A percentile compares a stretch with the other conserved stretches of the same genome.
Conservation (phyloP, 2,797 vertebrate species). For the Choloepus didactylus region DNA sequence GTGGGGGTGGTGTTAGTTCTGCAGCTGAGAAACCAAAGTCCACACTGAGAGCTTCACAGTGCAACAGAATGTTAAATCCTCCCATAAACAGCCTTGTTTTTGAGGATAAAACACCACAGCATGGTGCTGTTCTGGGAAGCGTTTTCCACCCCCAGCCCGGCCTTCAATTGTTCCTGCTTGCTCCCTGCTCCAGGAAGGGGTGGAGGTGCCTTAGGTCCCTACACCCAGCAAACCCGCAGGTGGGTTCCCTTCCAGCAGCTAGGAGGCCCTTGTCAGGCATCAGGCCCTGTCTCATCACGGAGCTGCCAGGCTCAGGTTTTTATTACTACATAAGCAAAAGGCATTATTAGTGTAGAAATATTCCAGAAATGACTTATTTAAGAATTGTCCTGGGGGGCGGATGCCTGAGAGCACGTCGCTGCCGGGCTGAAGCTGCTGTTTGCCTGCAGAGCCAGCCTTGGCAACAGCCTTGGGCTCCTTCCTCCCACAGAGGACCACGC, state of each 20-base stretch:
- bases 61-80: not conserved
- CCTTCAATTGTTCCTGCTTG: conserved; percentile 59
- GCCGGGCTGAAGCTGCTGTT: not conserved
- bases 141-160: conserved; percentile 9
- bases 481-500: not conserved
- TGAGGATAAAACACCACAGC: conserved; percentile 22
- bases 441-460: not conserved
- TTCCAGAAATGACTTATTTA: conserved; percentile 62
- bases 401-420: not conserved
- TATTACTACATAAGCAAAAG: conserved; percentile 71
- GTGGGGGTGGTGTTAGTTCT: not conserved
- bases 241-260: conserved; percentile 68
- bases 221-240: not conserved
- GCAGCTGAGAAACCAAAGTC: not conserved
- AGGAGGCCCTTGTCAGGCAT: conserved; percentile 51
- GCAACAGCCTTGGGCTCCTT: not conserved
- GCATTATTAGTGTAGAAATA: conserved; percentile 23
- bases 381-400: not conserved
- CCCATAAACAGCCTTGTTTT: not conserved
- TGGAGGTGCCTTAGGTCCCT: conserved; percentile 71
- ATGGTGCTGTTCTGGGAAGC: conserved; percentile 78
- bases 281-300: conserved; percentile 37
- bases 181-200: conserved; percentile 77
- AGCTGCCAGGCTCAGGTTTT: conserved; percentile 16
- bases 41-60: not conserved